Conservation (phyloP, 1,140 invertebrate genomes). For the Chlorops oryzae region DNA sequence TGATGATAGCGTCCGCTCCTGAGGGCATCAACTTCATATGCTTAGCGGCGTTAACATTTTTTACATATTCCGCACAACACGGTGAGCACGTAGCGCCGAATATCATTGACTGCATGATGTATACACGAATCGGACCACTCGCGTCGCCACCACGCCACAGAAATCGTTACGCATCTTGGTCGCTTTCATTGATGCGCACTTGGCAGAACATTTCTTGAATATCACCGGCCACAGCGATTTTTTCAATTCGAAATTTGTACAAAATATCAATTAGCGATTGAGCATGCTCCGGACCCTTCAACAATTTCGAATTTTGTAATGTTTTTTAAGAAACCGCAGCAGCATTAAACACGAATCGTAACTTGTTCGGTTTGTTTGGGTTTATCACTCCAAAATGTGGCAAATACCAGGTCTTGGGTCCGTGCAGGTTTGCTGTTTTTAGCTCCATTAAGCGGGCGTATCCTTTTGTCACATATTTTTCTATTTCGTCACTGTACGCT, state of each 20-base stretch:
- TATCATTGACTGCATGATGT: conserved; percentile 32
- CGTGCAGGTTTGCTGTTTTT: neutral
- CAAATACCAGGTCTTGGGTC: conserved; percentile 26
- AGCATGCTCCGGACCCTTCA: conserved; percentile 30
- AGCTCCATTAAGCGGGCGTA: conserved; percentile 15
- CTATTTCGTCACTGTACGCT: conserved; percentile 15
- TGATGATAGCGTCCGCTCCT: conserved; percentile 26
- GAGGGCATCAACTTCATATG: conserved; percentile 15
- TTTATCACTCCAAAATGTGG: conserved; percentile 33
- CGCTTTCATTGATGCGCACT: conserved; percentile 26
- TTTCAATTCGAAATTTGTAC: conserved; percentile 30
- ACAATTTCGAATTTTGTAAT: conserved; percentile 24
- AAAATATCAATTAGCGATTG: conserved; percentile 28
- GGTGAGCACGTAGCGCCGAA: conserved; percentile 37
- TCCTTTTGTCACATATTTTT: conserved; percentile 14
- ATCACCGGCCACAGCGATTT: conserved; percentile 26
- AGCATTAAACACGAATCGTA: conserved; percentile 30
- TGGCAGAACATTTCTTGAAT: conserved; percentile 46
- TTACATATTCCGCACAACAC: conserved; percentile 24
- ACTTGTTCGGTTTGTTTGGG: conserved; percentile 26
- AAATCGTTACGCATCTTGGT: conserved; percentile 30
- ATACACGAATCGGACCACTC: conserved; percentile 15
- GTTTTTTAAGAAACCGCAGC: conserved; percentile 18
- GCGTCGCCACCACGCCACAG: conserved; percentile 25
- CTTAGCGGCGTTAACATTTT: conserved; percentile 26